These are phyloP conservation scores for Drosophila mauritiana DNA, from an alignment of 1,140 invertebrate genomes.

Conservation along the genomic window DNA sequence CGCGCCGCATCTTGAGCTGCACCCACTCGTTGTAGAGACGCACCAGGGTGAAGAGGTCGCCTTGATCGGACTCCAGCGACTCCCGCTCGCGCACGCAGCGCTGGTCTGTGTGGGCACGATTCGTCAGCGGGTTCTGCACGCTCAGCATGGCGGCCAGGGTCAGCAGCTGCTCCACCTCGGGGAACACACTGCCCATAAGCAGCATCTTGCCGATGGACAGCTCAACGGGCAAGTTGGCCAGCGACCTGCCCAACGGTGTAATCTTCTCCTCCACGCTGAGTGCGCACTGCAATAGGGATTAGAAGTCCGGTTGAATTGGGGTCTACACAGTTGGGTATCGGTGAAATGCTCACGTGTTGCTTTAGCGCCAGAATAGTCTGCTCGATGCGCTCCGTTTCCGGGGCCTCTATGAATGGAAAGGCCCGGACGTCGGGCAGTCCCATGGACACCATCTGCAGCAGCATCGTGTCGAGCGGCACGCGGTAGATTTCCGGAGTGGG, in stretches of 20 bases:
- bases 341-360: conserved; percentile 89
- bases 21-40: conserved; percentile 96
- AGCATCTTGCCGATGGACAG: conserved; percentile 98
- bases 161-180: conserved; percentile 95
- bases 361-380: conserved; percentile 94
- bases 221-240: conserved; percentile 96
- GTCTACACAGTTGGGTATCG: too few species aligned
- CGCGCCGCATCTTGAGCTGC: conserved; percentile 87
- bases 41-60: conserved; percentile 96
- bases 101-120: conserved; percentile 92
- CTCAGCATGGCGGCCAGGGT: conserved; percentile 96
- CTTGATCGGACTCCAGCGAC: conserved; percentile 87
- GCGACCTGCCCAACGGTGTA: conserved; percentile 94
- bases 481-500: conserved; percentile 95
- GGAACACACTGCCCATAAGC: conserved; percentile 95
- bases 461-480: conserved; percentile 95
- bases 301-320: too few species aligned
- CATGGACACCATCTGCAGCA: conserved; percentile 98
- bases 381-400: conserved; percentile 92
- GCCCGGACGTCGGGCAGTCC: conserved; percentile 95
- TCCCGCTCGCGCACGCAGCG: conserved; percentile 88
- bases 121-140: conserved; percentile 97
- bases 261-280: conserved; percentile 93
- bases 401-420: conserved; percentile 98
- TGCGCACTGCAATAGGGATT: conserved; percentile 85